These are phyloP conservation scores for Oryzias melastigma DNA, from an alignment of 2,113 vertebrate genomes.

Conservation along the genomic window DNA sequence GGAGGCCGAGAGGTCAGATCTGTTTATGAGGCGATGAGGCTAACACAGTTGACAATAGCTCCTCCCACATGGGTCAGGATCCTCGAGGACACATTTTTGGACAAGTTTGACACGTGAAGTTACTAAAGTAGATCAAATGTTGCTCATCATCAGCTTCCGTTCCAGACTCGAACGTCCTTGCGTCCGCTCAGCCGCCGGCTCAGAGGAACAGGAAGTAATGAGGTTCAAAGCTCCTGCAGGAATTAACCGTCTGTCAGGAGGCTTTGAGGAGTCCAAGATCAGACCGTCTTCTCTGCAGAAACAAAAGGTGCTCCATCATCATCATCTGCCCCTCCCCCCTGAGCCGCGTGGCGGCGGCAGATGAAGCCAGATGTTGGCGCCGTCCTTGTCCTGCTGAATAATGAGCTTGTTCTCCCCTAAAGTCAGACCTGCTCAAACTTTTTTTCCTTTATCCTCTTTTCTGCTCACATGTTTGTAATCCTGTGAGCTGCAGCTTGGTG, in stretches of 20 bases:
- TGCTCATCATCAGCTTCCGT: too few species aligned
- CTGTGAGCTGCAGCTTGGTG: too few species aligned
- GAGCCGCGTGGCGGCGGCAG: conserved; percentile 13
- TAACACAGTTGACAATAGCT: too few species aligned
- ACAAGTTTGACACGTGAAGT: too few species aligned
- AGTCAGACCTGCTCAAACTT: neutral
- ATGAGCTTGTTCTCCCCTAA: conserved; percentile 17
- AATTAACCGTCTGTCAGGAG: conserved; percentile 19
- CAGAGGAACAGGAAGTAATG: conserved; percentile 2
- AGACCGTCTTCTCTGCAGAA: conserved; percentile 41
- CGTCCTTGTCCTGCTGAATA: conserved; percentile 15
- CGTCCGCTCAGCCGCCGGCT: conserved; percentile 1
- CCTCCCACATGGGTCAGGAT: too few species aligned
- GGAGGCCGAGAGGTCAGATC: too few species aligned
- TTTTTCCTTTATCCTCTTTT: too few species aligned
- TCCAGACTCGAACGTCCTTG: neutral
- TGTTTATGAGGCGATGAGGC: too few species aligned
- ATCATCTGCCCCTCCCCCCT: conserved; percentile 8
- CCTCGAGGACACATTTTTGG: too few species aligned
- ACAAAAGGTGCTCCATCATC: conserved; percentile 27
- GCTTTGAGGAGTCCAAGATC: conserved; percentile 42
- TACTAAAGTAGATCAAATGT: too few species aligned
- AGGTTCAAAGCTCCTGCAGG: conserved; percentile 6
- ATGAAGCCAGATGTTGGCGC: conserved; percentile 38
- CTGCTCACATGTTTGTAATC: too few species aligned